These are phyloP conservation scores for Oryctes rhinoceros DNA, from an alignment of 1,140 invertebrate species.

Conservation along the genomic window DNA sequence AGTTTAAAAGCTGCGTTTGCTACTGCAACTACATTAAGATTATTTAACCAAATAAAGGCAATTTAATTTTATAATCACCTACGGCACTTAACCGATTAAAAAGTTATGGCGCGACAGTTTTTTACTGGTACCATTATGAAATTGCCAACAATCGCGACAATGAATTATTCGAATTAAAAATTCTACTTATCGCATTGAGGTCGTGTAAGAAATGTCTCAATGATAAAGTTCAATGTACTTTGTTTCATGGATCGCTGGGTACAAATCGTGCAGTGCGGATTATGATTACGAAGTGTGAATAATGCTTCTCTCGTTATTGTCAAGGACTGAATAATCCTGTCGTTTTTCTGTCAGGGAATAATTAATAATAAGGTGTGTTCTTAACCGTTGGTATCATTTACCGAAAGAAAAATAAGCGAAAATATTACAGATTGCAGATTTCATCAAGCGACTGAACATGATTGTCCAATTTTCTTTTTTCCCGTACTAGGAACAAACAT, in stretches of 20 bases:
- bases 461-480: too few relatives aligned
- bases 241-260: not conserved
- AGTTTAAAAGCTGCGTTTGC: too few relatives aligned
- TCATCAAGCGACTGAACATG: too few relatives aligned
- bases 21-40: not conserved
- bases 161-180: not conserved
- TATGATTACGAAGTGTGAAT: too few relatives aligned
- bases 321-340: too few relatives aligned
- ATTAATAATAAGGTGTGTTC: too few relatives aligned
- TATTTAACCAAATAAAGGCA: not conserved
- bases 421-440: too few relatives aligned
- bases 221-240: not conserved
- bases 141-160: not conserved
- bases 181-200: conserved; percentile 2
- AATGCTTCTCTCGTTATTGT: too few relatives aligned
- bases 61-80: not conserved
- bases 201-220: not conserved
- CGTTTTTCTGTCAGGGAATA: too few relatives aligned
- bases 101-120: not conserved
- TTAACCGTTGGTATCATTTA: too few relatives aligned
- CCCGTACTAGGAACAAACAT: too few relatives aligned
- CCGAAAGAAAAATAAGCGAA: too few relatives aligned
- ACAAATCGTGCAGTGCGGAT: not conserved
- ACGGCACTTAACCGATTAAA: not conserved
- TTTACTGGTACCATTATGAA: not conserved